A percentile compares a stretch with the other conserved stretches of the same genome.
Conservation (phyloP, 2,113 vertebrate genomes). For the Sinocyclocheilus anophthalmus region DNA sequence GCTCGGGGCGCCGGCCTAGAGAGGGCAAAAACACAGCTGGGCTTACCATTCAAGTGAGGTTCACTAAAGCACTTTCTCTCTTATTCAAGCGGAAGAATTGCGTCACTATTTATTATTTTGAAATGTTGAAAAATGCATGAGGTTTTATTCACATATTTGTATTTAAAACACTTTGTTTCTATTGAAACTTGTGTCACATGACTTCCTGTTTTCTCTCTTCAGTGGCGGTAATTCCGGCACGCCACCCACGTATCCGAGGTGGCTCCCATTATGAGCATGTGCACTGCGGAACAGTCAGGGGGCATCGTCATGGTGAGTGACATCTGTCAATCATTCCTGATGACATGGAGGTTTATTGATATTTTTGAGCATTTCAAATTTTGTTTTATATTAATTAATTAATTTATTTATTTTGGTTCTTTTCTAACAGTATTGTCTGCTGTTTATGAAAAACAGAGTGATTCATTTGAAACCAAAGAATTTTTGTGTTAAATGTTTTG, state of each 20-base stretch:
- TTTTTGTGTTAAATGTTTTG: neutral
- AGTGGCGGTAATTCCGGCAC: slow-evolving; percentile 98
- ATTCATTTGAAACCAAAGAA: too few species aligned
- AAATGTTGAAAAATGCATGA: neutral
- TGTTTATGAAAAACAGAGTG: neutral
- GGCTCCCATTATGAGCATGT: slow-evolving; percentile 99
- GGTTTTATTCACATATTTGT: neutral
- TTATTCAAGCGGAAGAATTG: too few species aligned
- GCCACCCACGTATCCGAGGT: too few species aligned
- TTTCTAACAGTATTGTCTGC: neutral
- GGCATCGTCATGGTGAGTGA: slow-evolving; percentile 95
- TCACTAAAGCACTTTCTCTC: too few species aligned
- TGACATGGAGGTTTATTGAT: neutral
- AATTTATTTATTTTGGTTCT: too few species aligned
- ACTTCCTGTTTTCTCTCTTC: slow-evolving; percentile 52
- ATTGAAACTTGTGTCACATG: neutral
- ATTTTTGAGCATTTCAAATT: neutral
- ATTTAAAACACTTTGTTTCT: neutral
- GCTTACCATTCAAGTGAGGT: too few species aligned
- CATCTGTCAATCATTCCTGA: slow-evolving; percentile 28
- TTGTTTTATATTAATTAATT: too few species aligned
- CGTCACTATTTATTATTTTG: neutral
- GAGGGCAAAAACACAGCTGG: too few species aligned
- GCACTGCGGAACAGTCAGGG: slow-evolving; percentile 93
- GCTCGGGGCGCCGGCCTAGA: too few species aligned